A percentile compares a stretch with the other conserved stretches of the same genome.
These are phyloP conservation scores for Aphidoletes aphidimyza DNA, from an alignment of 2,888 invertebrate genomes.

Conservation along the genomic window DNA sequence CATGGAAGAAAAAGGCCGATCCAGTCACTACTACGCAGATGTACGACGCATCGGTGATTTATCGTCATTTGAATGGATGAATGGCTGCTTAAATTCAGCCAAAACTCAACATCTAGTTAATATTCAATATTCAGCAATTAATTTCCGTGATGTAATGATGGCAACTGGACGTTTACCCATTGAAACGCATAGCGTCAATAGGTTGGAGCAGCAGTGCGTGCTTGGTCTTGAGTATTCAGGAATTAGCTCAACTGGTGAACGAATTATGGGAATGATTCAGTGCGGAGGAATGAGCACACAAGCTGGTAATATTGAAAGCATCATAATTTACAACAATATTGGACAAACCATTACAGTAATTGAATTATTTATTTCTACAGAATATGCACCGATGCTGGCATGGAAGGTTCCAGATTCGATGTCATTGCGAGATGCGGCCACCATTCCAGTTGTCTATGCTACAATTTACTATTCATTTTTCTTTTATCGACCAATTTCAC, in stretches of 20 bases:
- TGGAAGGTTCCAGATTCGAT: conserved; percentile 80
- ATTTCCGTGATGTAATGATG: conserved; percentile 95
- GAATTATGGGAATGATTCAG: conserved; percentile 74
- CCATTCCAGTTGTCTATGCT: conserved; percentile 82
- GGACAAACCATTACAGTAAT: neutral
- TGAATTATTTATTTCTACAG: neutral
- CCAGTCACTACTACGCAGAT: conserved; percentile 81
- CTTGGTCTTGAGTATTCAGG: conserved; percentile 79
- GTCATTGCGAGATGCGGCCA: conserved; percentile 79
- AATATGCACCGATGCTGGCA: conserved; percentile 60
- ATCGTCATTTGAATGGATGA: conserved; percentile 84
- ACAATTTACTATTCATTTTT: conserved; percentile 72
- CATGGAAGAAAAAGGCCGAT: conserved; percentile 64
- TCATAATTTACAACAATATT: neutral
- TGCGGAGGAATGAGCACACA: conserved; percentile 70
- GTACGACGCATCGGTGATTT: conserved; percentile 85
- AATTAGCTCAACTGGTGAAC: conserved; percentile 69
- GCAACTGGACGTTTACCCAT: conserved; percentile 89
- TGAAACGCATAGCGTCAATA: conserved; percentile 78
- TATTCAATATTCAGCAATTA: conserved; percentile 82
- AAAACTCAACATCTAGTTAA: conserved; percentile 70
- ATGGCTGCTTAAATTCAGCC: conserved; percentile 70
- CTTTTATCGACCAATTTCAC: conserved; percentile 62
- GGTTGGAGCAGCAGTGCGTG: conserved; percentile 74
- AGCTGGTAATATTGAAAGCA: conserved; percentile 61